phyloP scores from a whole-genome alignment of 2,888 invertebrate species.

The Leptinotarsa haldemani region DNA sequence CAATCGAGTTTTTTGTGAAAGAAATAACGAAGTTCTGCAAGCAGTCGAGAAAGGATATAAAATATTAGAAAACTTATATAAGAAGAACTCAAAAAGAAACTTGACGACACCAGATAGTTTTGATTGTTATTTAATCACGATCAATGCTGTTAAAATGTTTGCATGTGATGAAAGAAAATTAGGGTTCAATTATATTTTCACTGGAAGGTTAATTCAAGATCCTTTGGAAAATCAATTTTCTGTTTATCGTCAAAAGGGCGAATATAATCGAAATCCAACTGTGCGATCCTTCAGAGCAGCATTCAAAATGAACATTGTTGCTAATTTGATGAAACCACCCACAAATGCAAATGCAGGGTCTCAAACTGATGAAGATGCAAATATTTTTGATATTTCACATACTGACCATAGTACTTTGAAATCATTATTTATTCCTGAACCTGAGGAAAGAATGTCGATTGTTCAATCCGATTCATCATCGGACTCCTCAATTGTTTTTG shows the following conservation, averaged over 20 bases:
- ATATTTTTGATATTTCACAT: slow-evolving; percentile 4
- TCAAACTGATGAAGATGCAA: neutral
- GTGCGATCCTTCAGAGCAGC: slow-evolving; percentile 6
- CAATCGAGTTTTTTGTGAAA: neutral
- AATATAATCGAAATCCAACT: neutral
- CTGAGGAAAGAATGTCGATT: neutral
- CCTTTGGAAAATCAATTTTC: slow-evolving; percentile 10
- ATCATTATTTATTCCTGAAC: neutral
- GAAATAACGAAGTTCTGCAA: neutral
- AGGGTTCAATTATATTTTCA: slow-evolving; percentile 11
- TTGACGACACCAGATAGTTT: slow-evolving; percentile 8
- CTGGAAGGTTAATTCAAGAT: neutral
- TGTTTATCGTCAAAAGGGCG: slow-evolving; percentile 6
- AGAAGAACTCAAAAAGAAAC: neutral
- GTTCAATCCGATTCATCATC: slow-evolving; percentile 1
- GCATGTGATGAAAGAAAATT: slow-evolving; percentile 13
- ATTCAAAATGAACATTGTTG: neutral
- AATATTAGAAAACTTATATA: neutral
- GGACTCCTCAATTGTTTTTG: neutral
- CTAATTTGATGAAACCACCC: neutral
- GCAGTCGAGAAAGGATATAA: neutral
- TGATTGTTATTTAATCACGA: slow-evolving; percentile 6
- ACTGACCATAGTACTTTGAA: neutral
- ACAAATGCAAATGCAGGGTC: slow-evolving; percentile 1
- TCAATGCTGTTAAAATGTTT: slow-evolving; percentile 3